Base-by-base conservation (phyloP, 2,797 vertebrate species). In the Chaetodon trifasciatus region DNA sequence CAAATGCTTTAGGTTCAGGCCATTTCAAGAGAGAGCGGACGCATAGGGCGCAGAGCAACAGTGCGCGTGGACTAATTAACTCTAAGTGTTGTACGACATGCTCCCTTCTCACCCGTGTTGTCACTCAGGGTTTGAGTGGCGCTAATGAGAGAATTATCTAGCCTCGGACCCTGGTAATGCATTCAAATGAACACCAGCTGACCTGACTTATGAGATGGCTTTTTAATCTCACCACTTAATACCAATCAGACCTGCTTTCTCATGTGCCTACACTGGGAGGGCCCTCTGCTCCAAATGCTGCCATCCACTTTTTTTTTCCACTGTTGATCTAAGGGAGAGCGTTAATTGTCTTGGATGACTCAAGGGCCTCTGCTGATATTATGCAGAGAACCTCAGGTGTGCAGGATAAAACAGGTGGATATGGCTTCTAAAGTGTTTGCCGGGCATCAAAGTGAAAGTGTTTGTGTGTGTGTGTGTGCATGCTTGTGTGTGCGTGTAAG, bases 111-210 rank as follows among this genome's bases (percentile, higher is more conserved):
- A 94, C 92, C 94, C 91, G 79, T 81, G 86, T 92, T 94, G 94
- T 94, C 94, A 94, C 90, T 95, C 93, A 91, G 93, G 89, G 91
- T 93, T 94, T 92, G 93, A 95, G 90, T 95, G 91, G 93, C 85
- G 92, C 93, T 94, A 93, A 94, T 94, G 93, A 94, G 93, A 92
- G 93, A 93, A 93, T 95, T 93, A 94, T 95, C 94, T 93, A 77
- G 92, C 92, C 89, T 91, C 83, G 86, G 88, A 93, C 92, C 89
- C 87, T 84, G 83, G 92, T 94, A 94, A 93, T 92, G 91, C 92
- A 92, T 95, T 94, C 91, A 94, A 93, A 95, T 93, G 91, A 94
- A 94, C 91, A 91, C 88, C 89, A 84, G 85, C 89, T 90, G 92
- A 93, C 92, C 91, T 91, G 92, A 95, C 92, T 92, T 91, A 85